These are phyloP conservation scores for Crioceris asparagi DNA, from an alignment of 2,888 invertebrate genomes.

Conservation along the genomic window DNA sequence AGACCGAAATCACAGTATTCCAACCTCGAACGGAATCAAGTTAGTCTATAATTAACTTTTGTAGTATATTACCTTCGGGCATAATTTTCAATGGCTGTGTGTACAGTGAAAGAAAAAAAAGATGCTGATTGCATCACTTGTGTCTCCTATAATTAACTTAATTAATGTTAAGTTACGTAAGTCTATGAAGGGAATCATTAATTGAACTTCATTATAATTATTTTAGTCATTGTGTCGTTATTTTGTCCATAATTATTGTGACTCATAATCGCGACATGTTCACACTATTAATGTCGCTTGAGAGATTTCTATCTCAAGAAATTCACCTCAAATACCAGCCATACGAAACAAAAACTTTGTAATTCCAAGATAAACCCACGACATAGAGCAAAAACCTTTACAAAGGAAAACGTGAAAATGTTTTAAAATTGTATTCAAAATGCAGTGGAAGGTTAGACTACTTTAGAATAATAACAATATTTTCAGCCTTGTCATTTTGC, in stretches of 20 bases:
- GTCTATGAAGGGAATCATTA: conserved; percentile 29
- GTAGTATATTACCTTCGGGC: conserved; percentile 27
- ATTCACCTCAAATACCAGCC: no score
- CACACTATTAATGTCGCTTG: no score
- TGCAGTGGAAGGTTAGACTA: no score
- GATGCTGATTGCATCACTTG: conserved; percentile 31
- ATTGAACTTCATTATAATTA: conserved; percentile 26
- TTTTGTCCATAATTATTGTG: conserved; percentile 7
- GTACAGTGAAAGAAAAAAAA: conserved; percentile 25
- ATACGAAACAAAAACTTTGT: no score
- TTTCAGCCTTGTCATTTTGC: no score
- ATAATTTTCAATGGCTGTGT: conserved; percentile 25
- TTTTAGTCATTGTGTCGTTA: conserved; percentile 18
- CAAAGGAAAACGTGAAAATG: no score
- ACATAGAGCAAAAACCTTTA: no score
- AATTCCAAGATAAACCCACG: no score
- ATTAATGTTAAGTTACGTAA: conserved; percentile 31
- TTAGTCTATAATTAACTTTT: conserved; percentile 33
- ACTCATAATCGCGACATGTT: no score
- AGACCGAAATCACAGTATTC: conserved; percentile 30
- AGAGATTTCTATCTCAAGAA: no score
- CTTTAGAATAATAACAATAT: no score
- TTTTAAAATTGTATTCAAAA: no score
- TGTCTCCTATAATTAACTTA: conserved; percentile 31
- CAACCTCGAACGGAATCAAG: conserved; percentile 30